Conservation (phyloP, 2,113 vertebrate genomes). For the Parus major region DNA sequence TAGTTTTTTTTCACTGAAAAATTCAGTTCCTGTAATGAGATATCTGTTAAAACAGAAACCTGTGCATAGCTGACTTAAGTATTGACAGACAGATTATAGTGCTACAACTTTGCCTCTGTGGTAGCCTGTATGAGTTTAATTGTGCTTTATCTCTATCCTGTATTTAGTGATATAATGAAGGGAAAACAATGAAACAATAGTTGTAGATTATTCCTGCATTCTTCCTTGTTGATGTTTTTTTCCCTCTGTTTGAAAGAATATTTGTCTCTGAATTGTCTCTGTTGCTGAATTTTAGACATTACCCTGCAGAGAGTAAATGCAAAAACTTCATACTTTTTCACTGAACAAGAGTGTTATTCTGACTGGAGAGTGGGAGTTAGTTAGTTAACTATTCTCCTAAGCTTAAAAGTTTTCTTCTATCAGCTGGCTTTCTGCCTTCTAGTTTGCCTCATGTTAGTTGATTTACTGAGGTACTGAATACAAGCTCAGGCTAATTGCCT, state of each 20-base stretch:
- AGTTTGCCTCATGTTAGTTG: neutral
- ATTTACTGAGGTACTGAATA: neutral
- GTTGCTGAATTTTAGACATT: neutral
- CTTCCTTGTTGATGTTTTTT: neutral
- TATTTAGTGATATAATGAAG: neutral
- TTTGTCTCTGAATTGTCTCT: neutral
- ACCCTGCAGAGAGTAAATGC: neutral
- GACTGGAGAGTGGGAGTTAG: neutral
- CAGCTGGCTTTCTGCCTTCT: neutral
- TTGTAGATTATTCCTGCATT: neutral
- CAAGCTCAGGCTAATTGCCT: neutral
- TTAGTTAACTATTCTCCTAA: neutral
- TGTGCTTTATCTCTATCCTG: neutral
- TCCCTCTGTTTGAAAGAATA: neutral
- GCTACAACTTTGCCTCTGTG: neutral
- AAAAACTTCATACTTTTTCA: neutral
- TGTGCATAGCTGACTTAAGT: neutral
- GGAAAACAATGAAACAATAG: neutral
- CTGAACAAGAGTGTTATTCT: neutral
- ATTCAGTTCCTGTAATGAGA: neutral
- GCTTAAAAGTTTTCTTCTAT: neutral
- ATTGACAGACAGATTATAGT: neutral
- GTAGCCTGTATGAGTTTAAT: neutral
- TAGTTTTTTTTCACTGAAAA: neutral
- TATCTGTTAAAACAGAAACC: neutral